Evolutionary conservation across 2,797 vertebrate species (phyloP).

Genomic region (Melanotaenia trifasciata): DNA sequence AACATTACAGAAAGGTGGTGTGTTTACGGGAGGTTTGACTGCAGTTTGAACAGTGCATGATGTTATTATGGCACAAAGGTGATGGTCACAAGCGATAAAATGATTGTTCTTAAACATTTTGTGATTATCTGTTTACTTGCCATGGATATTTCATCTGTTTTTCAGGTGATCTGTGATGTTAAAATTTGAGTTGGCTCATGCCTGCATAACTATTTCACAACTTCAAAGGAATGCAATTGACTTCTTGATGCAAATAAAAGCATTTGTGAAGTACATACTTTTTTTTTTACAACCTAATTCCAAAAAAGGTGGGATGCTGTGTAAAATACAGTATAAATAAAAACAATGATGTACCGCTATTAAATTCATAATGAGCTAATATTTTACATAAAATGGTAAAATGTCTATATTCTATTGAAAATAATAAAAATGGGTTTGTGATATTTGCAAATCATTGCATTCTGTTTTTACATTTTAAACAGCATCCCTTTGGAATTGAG

Average conservation of each 20-base stretch:
- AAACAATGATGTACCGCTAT: neutral
- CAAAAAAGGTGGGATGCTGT: neutral
- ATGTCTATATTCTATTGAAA: neutral
- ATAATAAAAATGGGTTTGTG: too few species aligned
- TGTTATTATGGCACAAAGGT: conserved; percentile 43
- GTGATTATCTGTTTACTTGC: conserved; percentile 53
- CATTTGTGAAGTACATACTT: conserved; percentile 34
- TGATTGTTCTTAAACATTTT: conserved; percentile 40
- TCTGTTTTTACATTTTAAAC: neutral
- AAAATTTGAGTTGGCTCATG: conserved; percentile 24
- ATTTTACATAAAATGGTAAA: too few species aligned
- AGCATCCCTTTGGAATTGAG: neutral
- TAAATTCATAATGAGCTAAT: too few species aligned
- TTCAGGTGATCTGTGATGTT: conserved; percentile 34
- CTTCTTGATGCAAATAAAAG: conserved; percentile 66
- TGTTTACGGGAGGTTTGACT: conserved; percentile 14
- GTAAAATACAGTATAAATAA: neutral
- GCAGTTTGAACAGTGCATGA: conserved; percentile 57
- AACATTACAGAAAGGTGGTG: conserved; percentile 18
- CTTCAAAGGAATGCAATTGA: conserved; percentile 39
- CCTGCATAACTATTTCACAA: conserved; percentile 38
- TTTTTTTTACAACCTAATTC: neutral
- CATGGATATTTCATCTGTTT: conserved; percentile 31
- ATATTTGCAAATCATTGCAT: too few species aligned
- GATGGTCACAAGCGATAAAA: conserved; percentile 18